Conservation (phyloP, 2,888 invertebrate genomes). For the Arge pagana region DNA sequence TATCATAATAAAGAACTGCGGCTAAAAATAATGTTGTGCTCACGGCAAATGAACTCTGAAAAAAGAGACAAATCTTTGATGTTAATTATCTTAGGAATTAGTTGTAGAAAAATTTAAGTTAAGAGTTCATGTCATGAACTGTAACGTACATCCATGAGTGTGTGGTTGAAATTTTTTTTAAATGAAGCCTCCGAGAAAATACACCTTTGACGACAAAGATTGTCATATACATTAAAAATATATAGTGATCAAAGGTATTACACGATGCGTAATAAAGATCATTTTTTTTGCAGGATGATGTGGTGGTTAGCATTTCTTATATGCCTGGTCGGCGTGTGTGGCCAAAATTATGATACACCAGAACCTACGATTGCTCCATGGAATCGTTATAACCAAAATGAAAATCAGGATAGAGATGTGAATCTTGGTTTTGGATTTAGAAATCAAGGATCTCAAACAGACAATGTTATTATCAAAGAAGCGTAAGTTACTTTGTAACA, state of each 20-base stretch:
- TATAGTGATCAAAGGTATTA: too few species aligned
- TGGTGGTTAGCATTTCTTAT: slow-evolving; percentile 39
- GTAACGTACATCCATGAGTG: not conserved
- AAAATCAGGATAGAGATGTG: slow-evolving; percentile 32
- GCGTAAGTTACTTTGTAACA: slow-evolving; percentile 43
- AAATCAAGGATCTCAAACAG: slow-evolving; percentile 27
- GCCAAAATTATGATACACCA: slow-evolving; percentile 38
- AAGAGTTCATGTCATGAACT: too few species aligned
- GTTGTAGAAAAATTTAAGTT: too few species aligned
- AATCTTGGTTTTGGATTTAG: slow-evolving; percentile 27
- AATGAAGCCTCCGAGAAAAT: not conserved
- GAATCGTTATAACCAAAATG: slow-evolving; percentile 40
- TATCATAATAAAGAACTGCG: not conserved
- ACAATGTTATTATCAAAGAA: slow-evolving; percentile 49
- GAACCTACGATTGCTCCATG: slow-evolving; percentile 37
- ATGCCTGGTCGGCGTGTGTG: slow-evolving; percentile 36
- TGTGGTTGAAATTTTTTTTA: not conserved
- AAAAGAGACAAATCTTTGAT: too few species aligned
- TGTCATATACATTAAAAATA: too few species aligned
- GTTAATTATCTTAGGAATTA: too few species aligned
- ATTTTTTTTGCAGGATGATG: slow-evolving; percentile 36
- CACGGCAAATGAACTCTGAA: too few species aligned
- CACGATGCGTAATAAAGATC: slow-evolving; percentile 2
- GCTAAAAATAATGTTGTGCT: too few species aligned
- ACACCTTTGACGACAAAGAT: too few species aligned